Percentiles rank a stretch among this genome's conserved stretches.
phyloP scores from a whole-genome alignment of 2,113 vertebrate genomes.

The Tinamus guttatus region DNA sequence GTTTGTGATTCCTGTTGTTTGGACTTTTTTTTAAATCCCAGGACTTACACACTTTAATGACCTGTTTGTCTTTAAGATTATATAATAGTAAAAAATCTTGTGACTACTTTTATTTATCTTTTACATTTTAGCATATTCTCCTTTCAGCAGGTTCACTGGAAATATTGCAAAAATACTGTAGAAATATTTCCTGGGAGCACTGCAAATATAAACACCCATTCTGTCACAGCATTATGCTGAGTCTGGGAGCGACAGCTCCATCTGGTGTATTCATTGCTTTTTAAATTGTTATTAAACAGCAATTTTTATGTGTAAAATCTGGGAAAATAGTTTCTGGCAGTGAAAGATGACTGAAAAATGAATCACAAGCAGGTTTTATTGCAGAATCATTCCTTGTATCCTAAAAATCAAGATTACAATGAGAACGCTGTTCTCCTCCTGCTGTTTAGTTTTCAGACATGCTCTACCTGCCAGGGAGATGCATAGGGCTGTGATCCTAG shows the following conservation, averaged over 20 bases:
- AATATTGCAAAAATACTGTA: not conserved
- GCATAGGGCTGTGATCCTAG: rapidly evolving
- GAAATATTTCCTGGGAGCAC: not conserved
- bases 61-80: not conserved
- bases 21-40: not conserved
- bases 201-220: slow-evolving; percentile 36
- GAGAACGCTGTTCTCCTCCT: rapidly evolving
- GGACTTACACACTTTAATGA: not conserved
- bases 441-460: not conserved
- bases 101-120: not conserved
- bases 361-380: not conserved
- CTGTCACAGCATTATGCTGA: not conserved
- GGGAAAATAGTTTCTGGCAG: not conserved
- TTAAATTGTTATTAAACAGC: slow-evolving; percentile 9
- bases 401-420: not conserved
- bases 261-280: slow-evolving; percentile 39
- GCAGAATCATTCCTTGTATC: not conserved
- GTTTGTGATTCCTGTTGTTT: not conserved
- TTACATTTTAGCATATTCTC: slow-evolving; percentile 4
- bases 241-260: slow-evolving; percentile 60
- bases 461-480: not conserved
- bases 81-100: not conserved
- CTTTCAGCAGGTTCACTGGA: not conserved
- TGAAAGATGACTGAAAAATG: not conserved
- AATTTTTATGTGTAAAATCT: not conserved